Evolutionary conservation across 2,888 invertebrate genomes (phyloP).

Genomic region (Nemotelus nigrinus): DNA sequence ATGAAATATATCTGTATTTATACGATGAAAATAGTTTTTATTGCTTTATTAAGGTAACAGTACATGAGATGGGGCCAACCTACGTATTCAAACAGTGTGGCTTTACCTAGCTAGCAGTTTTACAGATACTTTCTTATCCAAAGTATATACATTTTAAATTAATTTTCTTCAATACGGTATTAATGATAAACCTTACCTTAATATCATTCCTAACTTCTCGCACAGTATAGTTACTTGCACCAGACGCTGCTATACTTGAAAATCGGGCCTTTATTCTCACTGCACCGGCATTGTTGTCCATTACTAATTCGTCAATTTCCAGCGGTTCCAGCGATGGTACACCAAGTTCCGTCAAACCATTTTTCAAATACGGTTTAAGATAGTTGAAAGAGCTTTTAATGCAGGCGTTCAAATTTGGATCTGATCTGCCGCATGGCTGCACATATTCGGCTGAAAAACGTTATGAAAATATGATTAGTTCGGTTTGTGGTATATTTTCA

Average conservation of each 20-base stretch:
- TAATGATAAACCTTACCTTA: conserved; percentile 46
- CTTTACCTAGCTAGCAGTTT: no score
- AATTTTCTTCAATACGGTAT: background rate
- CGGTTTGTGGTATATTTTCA: no score
- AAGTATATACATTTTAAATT: background rate
- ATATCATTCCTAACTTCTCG: conserved; percentile 72
- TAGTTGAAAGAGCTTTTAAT: conserved; percentile 78
- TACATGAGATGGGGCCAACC: no score
- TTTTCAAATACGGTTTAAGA: conserved; percentile 74
- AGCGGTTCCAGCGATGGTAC: conserved; percentile 82
- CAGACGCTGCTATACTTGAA: conserved; percentile 78
- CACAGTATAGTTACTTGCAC: conserved; percentile 79
- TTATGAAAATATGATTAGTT: no score
- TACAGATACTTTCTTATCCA: background rate
- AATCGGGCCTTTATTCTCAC: conserved; percentile 79
- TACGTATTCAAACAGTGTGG: no score
- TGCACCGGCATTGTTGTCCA: conserved; percentile 82
- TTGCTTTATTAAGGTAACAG: no score
- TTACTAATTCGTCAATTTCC: conserved; percentile 74
- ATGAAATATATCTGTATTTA: no score
- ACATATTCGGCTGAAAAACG: conserved; percentile 76
- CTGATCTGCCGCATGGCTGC: conserved; percentile 73
- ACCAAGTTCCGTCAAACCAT: conserved; percentile 76
- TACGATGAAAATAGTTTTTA: no score
- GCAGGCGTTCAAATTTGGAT: conserved; percentile 73